Percentiles rank a stretch among this genome's conserved stretches.
phyloP scores from a whole-genome alignment of 2,797 vertebrate genomes.

The Pelobates cultripes region DNA sequence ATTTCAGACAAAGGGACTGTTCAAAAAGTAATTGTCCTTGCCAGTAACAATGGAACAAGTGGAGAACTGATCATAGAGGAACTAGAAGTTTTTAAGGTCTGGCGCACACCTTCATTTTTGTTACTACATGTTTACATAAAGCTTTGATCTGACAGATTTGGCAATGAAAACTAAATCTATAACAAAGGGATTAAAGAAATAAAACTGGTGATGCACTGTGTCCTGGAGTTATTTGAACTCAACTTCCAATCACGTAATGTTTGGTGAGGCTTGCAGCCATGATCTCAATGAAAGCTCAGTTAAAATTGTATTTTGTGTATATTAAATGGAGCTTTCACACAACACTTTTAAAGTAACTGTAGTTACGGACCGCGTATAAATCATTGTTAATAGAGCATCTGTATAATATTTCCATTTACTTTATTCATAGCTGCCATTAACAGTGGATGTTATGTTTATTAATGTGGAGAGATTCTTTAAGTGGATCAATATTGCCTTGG shows the following conservation, averaged over 20 bases:
- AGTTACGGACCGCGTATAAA: too few species aligned
- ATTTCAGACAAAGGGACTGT: conserved; percentile 88
- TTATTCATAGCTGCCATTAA: too few species aligned
- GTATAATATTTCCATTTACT: too few species aligned
- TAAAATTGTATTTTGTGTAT: too few species aligned
- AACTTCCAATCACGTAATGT: conserved; percentile 44
- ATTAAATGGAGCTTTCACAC: too few species aligned
- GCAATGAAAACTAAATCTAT: conserved; percentile 51
- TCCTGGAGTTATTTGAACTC: conserved; percentile 35
- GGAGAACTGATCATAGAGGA: conserved; percentile 96
- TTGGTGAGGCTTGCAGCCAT: conserved; percentile 15
- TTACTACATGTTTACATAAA: conserved; percentile 55
- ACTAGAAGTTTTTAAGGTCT: conserved; percentile 96
- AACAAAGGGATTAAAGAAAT: conserved; percentile 49
- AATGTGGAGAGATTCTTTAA: too few species aligned
- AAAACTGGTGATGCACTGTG: conserved; percentile 52
- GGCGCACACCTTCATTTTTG: conserved; percentile 58
- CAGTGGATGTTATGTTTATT: too few species aligned
- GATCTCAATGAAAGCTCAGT: conserved; percentile 11
- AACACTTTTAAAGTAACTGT: too few species aligned
- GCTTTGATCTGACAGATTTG: conserved; percentile 58
- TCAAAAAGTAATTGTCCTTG: conserved; percentile 94
- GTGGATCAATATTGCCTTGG: too few species aligned
- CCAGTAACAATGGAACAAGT: conserved; percentile 84
- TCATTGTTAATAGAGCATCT: too few species aligned